A percentile compares a stretch with the other conserved stretches of the same genome.
Conservation (phyloP, 1,140 invertebrate species). For the Nomia melanderi region DNA sequence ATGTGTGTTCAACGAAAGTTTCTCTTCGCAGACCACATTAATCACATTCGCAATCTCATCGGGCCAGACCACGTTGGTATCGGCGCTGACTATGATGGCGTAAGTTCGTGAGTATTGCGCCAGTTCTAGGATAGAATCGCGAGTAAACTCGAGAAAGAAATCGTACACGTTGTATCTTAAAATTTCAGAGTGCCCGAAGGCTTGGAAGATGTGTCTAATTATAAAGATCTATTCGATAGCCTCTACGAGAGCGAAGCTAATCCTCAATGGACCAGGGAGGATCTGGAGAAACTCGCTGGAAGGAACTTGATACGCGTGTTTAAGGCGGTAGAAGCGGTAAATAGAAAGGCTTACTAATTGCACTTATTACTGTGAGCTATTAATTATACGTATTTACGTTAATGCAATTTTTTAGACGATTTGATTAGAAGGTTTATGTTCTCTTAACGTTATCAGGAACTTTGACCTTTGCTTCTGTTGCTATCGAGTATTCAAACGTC, state of each 20-base stretch:
- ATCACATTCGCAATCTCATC: constrained; percentile 82
- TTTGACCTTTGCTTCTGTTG: too few relatives aligned
- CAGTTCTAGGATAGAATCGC: neutral
- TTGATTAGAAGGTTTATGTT: too few relatives aligned
- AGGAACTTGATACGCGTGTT: constrained; percentile 87
- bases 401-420: too few relatives aligned
- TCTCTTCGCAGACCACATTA: constrained; percentile 83
- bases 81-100: constrained; percentile 83
- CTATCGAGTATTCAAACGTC: too few relatives aligned
- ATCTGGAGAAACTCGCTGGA: constrained; percentile 87
- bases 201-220: constrained; percentile 87
- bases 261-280: constrained; percentile 83
- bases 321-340: constrained; percentile 85
- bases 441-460: too few relatives aligned
- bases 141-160: too few relatives aligned
- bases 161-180: too few relatives aligned
- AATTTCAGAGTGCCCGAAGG: constrained; percentile 81
- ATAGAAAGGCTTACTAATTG: constrained; percentile 34
- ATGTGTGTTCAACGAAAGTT: too few relatives aligned
- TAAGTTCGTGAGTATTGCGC: constrained; percentile 77
- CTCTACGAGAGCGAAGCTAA: constrained; percentile 77
- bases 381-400: too few relatives aligned
- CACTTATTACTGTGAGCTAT: too few relatives aligned
- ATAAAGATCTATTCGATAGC: constrained; percentile 84
- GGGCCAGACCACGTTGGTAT: constrained; percentile 83